These are phyloP conservation scores for Euura saliciscinereae DNA, from an alignment of 1,140 invertebrate species.

Conservation along the genomic window DNA sequence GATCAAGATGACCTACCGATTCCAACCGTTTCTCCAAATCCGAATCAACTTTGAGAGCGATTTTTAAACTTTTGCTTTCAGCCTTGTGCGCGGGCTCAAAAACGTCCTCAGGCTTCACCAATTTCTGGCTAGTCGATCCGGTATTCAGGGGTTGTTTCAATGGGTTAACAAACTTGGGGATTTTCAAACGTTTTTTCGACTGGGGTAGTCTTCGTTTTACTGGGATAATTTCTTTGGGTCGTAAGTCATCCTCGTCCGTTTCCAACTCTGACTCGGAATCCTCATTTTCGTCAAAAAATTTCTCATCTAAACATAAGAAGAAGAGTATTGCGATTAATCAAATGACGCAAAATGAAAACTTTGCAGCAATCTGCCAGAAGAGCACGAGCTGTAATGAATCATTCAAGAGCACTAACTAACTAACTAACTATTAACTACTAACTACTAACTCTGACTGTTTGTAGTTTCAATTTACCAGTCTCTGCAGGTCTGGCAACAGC, in stretches of 20 bases:
- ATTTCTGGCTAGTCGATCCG: slow-evolving; percentile 52
- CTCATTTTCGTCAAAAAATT: slow-evolving; percentile 25
- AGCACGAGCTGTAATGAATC: too few relatives aligned
- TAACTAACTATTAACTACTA: slow-evolving; percentile 16
- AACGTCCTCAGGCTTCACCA: slow-evolving; percentile 65
- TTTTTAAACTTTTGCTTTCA: slow-evolving; percentile 65
- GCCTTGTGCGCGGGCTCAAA: slow-evolving; percentile 65
- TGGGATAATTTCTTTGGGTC: slow-evolving; percentile 55
- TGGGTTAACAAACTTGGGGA: slow-evolving; percentile 67
- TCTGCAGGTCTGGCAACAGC: slow-evolving; percentile 45
- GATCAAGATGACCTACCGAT: slow-evolving; percentile 22
- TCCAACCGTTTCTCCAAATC: slow-evolving; percentile 38
- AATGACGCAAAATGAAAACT: not conserved
- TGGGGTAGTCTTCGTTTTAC: slow-evolving; percentile 65
- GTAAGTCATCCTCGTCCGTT: slow-evolving; percentile 66
- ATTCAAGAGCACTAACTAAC: not conserved
- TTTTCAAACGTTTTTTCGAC: slow-evolving; percentile 64
- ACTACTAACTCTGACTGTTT: not conserved
- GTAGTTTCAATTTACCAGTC: slow-evolving; percentile 32
- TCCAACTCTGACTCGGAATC: slow-evolving; percentile 82
- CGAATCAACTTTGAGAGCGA: slow-evolving; percentile 66
- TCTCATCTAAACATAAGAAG: slow-evolving; percentile 19
- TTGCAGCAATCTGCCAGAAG: slow-evolving; percentile 7
- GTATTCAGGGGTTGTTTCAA: slow-evolving; percentile 43
- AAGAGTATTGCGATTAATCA: not conserved